A percentile compares a stretch with the other conserved stretches of the same genome.
These are phyloP conservation scores for Unio pictorum DNA, from an alignment of 2,888 invertebrate genomes.

Conservation along the genomic window DNA sequence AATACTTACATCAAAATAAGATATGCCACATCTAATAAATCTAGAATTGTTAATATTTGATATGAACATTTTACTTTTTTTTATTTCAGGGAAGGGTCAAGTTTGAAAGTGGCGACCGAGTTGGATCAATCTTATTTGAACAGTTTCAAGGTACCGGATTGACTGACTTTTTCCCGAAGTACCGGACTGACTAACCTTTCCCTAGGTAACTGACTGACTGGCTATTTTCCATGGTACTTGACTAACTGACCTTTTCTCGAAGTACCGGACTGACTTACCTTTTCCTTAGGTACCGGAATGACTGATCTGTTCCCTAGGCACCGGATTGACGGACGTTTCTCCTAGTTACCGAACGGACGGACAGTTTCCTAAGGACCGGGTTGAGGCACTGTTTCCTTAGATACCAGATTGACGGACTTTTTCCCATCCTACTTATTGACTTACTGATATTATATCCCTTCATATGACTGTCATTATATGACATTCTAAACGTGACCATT, in stretches of 20 bases:
- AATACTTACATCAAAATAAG: too few species aligned
- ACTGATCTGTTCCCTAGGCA: conserved; percentile 70
- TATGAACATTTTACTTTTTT: neutral
- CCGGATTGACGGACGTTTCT: neutral
- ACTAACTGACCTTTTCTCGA: neutral
- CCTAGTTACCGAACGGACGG: neutral
- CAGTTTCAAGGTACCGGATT: conserved; percentile 85
- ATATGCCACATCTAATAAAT: neutral
- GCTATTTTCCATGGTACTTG: neutral
- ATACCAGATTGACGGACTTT: neutral
- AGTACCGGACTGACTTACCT: neutral
- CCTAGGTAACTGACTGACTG: too few species aligned
- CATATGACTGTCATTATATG: too few species aligned
- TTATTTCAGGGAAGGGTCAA: conserved; percentile 83
- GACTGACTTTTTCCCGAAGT: too few species aligned
- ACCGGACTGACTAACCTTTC: too few species aligned
- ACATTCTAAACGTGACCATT: too few species aligned
- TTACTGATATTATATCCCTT: too few species aligned
- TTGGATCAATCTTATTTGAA: conserved; percentile 92
- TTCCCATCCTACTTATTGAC: neutral
- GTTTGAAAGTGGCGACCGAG: conserved; percentile 95
- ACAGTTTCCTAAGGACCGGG: neutral
- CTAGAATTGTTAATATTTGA: neutral
- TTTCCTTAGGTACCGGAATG: conserved; percentile 69
- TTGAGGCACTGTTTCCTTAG: too few species aligned